Base-by-base conservation (phyloP, 2,113 vertebrate genomes). In the Barnardius zonarius region DNA sequence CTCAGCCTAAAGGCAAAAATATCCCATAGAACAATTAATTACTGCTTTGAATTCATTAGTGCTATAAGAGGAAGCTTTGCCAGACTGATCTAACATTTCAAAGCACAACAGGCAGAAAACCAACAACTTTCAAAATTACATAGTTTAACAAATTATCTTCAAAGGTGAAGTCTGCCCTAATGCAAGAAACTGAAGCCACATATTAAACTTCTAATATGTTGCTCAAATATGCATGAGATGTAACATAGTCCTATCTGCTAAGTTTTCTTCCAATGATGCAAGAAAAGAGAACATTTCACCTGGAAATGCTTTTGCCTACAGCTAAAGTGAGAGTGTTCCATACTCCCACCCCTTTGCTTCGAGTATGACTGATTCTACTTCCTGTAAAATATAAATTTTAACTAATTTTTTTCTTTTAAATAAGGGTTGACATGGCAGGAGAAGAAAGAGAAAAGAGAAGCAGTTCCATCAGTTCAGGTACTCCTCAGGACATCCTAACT, bases 1-100 rank as follows among this genome's bases (percentile, higher is more conserved):
- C 97, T 78, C 41, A 92, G 72, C 80, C 93, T 96, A 67, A 90
- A 92, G 44, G 52, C 64, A 55, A 94, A 97, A 94, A 96, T 70
- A 90, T 73, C 64, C 75, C 63, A 41, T 14, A 81, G 74, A 94
- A 91, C 55, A 90, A 95, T 63, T 88, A 96, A 97, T 96, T 96
- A 93, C 61, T 52, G 61, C 78, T 96, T 95, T 86, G 66, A 96
- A 96, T 87, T 94, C 35, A 67, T 87, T 79, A 66, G 23, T 51
- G 43, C 68, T 86, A 88, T 44, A 93, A 49, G 88, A 76, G 44
- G 51, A 90, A 95, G 69, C 28, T 22, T 48, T 92, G 79, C 76
- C 83, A 96, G 68, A 67, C 72, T 88, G 84, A 95, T 41, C 57
- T n/a, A 35, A 7, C 44, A 77, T 79, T 95, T 96, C 86, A 87